Base-by-base conservation (phyloP, 2,113 vertebrate genomes). In the Colinus virginianus region DNA sequence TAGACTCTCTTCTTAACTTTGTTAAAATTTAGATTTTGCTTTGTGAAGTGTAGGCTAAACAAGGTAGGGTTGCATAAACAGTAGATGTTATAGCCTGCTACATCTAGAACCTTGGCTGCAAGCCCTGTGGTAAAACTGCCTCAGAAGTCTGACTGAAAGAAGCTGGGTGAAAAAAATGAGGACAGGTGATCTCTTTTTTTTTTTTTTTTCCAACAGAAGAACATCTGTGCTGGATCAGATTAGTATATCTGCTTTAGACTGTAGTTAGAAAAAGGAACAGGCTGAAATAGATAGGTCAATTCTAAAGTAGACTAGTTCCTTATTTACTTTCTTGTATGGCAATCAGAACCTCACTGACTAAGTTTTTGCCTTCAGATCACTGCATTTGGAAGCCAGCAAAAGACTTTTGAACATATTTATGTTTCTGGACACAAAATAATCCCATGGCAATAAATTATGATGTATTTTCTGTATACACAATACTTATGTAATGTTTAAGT, bases 11-110 rank as follows among this genome's bases (percentile, higher is more conserved):
- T 90, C 55, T 89, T 67, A 78, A 90, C 58, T 51, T 92, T 45
- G 81, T 82, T 90, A 74, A 96, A 96, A 87, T 90, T 93, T 85
- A 89, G 87, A 79, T 89, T 84, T 79, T 62, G 43, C 49, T 87
- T 93, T 94, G 61, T 89, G 84, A 83, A 96, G 59, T 74, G 64
- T 85, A 78, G 51, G 92, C 81, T 92, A 94, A 96, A 94, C 94
- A 93, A 77, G 13, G 23, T 25, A 90, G 49, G n/a, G 34, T 71
- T 95, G 84, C 71, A 87, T 91, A 94, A 95, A 94, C 84, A 94
- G 56, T 70, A 89, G 59, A 64, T 68, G 78, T 87, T 95, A 46
- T 17, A 91, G 75, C 75, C 45, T 90, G 75, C 38, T 89, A 8
- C 32, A 80, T 91, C 20, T 69, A 93, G 88, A 91, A 17, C 10